Percentiles rank a stretch among this genome's conserved stretches.
These are phyloP conservation scores for Melopsittacus undulatus DNA, from an alignment of 2,797 vertebrate species.

Conservation along the genomic window DNA sequence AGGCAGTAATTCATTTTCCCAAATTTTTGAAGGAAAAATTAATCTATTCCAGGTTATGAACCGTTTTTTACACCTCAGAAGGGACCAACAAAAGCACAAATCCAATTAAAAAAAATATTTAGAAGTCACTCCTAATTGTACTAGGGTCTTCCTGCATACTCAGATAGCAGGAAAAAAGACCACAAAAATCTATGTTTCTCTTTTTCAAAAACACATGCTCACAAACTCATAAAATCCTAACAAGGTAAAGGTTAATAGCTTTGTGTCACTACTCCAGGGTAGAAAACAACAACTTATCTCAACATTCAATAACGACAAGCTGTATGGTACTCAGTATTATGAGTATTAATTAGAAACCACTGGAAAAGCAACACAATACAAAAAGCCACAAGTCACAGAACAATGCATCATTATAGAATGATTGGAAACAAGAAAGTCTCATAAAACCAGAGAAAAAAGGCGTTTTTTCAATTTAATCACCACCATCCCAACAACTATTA, in stretches of 20 bases:
- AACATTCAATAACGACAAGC: background rate
- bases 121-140: background rate
- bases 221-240: background rate
- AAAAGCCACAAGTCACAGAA: background rate
- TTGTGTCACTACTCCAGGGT: background rate
- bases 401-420: background rate
- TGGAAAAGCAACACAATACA: background rate
- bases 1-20: background rate
- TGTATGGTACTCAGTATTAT: background rate
- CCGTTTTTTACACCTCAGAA: background rate
- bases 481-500: background rate
- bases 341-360: background rate
- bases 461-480: background rate
- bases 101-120: background rate
- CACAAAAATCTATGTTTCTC: background rate
- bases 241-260: background rate
- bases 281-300: background rate
- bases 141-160: background rate
- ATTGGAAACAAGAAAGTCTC: background rate
- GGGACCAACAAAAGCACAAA: conserved; percentile 3
- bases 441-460: background rate
- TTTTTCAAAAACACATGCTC: background rate
- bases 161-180: background rate
- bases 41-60: conserved; percentile 25
- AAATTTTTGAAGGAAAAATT: conserved; percentile 18